Conservation (phyloP, 2,113 vertebrate genomes). For the Rhizomys pruinosus region DNA sequence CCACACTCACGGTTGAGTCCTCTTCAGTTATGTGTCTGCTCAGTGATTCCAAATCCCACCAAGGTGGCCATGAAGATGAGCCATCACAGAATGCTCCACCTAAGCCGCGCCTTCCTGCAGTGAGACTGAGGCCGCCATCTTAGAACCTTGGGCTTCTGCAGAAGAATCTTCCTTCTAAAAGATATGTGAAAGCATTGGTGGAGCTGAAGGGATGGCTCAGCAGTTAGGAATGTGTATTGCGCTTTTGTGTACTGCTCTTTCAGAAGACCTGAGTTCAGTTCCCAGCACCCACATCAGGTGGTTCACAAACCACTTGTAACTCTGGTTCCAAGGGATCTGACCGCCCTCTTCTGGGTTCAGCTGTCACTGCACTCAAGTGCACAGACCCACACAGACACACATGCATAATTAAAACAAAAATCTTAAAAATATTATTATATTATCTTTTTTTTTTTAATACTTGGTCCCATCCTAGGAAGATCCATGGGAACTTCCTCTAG, state of each 20-base stretch:
- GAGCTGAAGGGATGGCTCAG: background rate
- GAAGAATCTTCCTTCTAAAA: background rate
- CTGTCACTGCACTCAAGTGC: background rate
- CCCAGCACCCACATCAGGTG: background rate
- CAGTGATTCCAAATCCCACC: too few relatives aligned
- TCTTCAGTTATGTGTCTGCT: background rate
- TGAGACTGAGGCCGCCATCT: background rate
- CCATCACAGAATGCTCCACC: background rate
- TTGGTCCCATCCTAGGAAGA: background rate
- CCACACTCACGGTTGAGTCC: background rate
- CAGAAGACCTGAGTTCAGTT: background rate
- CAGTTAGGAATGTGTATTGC: background rate
- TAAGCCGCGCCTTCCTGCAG: background rate
- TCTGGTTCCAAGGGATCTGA: background rate
- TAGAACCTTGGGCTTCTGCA: background rate
- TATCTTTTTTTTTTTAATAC: background rate
- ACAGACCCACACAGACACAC: background rate
- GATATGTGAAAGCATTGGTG: background rate
- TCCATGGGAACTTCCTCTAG: background rate
- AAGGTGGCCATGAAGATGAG: background rate
- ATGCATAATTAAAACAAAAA: too few relatives aligned
- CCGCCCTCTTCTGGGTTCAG: background rate
- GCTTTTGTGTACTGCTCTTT: background rate
- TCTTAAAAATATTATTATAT: background rate
- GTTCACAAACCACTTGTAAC: background rate